Evolutionary conservation across 2,797 vertebrate genomes (phyloP).

Genomic region (Sylvia borin): DNA sequence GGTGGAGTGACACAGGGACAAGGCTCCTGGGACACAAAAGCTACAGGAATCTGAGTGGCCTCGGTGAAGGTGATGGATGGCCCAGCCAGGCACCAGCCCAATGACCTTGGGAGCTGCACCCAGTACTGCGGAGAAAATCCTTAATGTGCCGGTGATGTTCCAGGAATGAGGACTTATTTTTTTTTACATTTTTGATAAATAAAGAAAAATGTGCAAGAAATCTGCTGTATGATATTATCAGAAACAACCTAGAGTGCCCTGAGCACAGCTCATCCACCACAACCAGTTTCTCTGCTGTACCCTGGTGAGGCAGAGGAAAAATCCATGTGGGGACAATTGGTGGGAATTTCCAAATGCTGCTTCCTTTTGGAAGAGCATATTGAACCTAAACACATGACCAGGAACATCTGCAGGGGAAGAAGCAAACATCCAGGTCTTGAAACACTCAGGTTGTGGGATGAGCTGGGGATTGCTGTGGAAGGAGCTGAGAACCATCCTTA

Average conservation of each 20-base stretch:
- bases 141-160: fast-evolving
- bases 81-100: neutral
- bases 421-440: neutral
- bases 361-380: neutral
- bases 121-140: fast-evolving
- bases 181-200: neutral
- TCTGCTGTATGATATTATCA: neutral
- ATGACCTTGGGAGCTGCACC: fast-evolving
- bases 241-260: neutral
- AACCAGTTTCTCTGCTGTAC: neutral
- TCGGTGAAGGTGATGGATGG: neutral
- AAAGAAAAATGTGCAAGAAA: neutral
- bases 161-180: neutral
- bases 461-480: neutral
- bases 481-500: neutral
- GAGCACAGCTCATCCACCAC: neutral
- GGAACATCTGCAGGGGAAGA: neutral
- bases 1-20: neutral
- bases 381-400: neutral
- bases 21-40: neutral
- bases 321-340: neutral
- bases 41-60: neutral
- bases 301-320: neutral
- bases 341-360: neutral
- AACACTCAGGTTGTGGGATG: neutral